phyloP scores from a whole-genome alignment of 2,113 vertebrate genomes.

The Macheiramphus alcinus region DNA sequence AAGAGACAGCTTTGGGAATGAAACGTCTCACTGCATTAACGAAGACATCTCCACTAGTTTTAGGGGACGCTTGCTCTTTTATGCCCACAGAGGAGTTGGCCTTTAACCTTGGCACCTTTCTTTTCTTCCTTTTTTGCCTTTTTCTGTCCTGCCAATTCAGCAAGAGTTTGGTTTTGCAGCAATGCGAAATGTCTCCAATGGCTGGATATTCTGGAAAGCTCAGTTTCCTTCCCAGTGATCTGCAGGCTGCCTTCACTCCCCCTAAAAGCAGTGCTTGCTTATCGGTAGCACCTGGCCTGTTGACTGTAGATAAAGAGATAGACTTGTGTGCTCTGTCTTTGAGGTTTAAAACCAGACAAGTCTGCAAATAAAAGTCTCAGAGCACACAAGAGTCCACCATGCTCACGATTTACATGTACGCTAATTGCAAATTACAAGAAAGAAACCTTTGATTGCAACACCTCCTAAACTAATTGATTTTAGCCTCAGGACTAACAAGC shows the following conservation, averaged over 20 bases:
- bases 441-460: neutral
- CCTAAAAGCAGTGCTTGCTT: neutral
- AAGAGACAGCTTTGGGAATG: neutral
- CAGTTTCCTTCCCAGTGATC: neutral
- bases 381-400: neutral
- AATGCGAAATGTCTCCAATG: neutral
- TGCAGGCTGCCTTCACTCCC: neutral
- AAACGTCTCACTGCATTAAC: fast-evolving
- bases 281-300: neutral
- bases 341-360: neutral
- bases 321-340: neutral
- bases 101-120: neutral
- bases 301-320: neutral
- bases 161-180: neutral
- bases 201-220: neutral
- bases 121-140: neutral
- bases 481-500: neutral
- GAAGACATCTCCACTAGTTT: neutral
- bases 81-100: neutral
- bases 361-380: neutral
- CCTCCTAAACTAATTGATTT: neutral
- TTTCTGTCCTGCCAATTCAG: neutral
- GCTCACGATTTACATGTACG: neutral
- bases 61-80: neutral
- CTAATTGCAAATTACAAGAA: neutral